Percentiles rank a stretch among this genome's conserved stretches.
phyloP scores from a whole-genome alignment of 2,888 invertebrate species.

The Octodonta nipae region DNA sequence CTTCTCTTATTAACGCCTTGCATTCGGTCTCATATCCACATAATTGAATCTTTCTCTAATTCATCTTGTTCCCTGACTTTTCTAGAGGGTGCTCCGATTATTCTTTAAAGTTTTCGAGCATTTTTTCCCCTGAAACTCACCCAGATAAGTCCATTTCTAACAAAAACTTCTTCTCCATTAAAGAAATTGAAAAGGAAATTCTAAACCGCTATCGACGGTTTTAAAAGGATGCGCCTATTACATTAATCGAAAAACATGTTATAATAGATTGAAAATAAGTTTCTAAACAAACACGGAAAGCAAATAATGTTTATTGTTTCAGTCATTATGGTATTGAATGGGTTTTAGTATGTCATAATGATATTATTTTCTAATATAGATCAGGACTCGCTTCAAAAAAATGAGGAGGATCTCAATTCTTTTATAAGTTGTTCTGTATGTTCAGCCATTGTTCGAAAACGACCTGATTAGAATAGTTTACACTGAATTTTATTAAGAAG shows the following conservation, averaged over 20 bases:
- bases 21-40: slow-evolving; percentile 24
- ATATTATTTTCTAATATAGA: no score
- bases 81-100: slow-evolving; percentile 6
- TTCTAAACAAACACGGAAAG: slow-evolving; percentile 7
- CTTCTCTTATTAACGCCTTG: slow-evolving; percentile 26
- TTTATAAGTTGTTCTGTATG: no score
- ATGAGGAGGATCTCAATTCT: no score
- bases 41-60: slow-evolving; percentile 29
- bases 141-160: neutral
- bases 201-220: slow-evolving; percentile 3
- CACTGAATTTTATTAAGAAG: no score
- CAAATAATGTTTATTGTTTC: slow-evolving; percentile 8
- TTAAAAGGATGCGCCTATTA: neutral
- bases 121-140: no score
- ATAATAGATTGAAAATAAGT: slow-evolving; percentile 3
- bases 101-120: neutral
- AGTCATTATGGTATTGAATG: slow-evolving; percentile 6
- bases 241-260: neutral
- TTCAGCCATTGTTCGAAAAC: no score
- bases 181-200: slow-evolving; percentile 8
- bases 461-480: no score
- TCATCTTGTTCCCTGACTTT: slow-evolving; percentile 27
- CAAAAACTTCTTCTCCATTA: slow-evolving; percentile 7
- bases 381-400: no score
- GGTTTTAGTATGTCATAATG: no score